A percentile compares a stretch with the other conserved stretches of the same genome.
These are phyloP conservation scores for Auanema sp. DNA, from an alignment of 2,888 invertebrate genomes.

Conservation along the genomic window DNA sequence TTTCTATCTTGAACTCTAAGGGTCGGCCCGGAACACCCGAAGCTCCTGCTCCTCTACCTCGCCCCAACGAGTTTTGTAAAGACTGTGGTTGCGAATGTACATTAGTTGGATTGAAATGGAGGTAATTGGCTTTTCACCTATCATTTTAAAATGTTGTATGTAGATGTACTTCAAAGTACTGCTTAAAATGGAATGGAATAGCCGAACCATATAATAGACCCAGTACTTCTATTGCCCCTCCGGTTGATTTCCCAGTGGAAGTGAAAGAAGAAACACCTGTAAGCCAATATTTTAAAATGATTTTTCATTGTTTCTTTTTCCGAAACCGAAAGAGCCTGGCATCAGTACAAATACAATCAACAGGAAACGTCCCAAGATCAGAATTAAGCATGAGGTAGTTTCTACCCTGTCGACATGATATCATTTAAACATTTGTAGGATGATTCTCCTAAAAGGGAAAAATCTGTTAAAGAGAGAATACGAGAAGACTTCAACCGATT, in stretches of 20 bases:
- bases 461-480: not conserved
- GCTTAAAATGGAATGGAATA: slow-evolving; percentile 21
- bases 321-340: not conserved
- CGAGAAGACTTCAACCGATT: slow-evolving; percentile 4
- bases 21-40: slow-evolving; percentile 18
- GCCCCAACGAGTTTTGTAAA: slow-evolving; percentile 41
- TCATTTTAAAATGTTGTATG: not conserved
- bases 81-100: slow-evolving; percentile 52
- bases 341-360: not conserved
- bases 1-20: slow-evolving; percentile 1
- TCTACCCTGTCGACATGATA: not conserved
- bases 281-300: not conserved
- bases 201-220: slow-evolving; percentile 4
- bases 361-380: slow-evolving; percentile 1
- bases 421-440: not conserved
- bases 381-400: slow-evolving; percentile 2
- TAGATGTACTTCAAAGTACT: slow-evolving; percentile 23
- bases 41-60: slow-evolving; percentile 26
- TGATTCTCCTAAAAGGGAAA: slow-evolving; percentile 1
- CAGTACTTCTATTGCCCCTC: slow-evolving; percentile 2
- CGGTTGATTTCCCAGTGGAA: not conserved
- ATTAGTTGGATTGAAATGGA: slow-evolving; percentile 24
- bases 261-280: not conserved
- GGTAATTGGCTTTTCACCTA: slow-evolving; percentile 11
- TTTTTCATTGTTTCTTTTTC: not conserved